Evolutionary conservation across 2,113 vertebrate genomes (phyloP).

Genomic region (Paedocypris sp.): DNA sequence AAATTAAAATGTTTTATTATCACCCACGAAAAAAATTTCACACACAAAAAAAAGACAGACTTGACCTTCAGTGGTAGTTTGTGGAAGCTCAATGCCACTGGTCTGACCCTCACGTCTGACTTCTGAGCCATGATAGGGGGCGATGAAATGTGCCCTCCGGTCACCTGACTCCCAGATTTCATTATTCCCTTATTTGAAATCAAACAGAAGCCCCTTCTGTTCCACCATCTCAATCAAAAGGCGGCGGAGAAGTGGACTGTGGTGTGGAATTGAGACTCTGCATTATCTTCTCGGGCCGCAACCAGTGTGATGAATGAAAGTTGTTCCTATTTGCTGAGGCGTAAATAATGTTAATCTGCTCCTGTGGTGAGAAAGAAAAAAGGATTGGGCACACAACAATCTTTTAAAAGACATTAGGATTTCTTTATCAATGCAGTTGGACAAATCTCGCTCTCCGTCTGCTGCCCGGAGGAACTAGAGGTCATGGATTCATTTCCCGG

Average conservation of each 20-base stretch:
- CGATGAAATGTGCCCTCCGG: not conserved
- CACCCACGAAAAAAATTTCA: too few relatives aligned
- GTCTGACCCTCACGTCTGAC: not conserved
- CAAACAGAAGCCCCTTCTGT: conserved; percentile 7
- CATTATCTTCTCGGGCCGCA: not conserved
- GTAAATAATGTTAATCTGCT: conserved; percentile 27
- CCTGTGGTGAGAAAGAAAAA: conserved; percentile 6
- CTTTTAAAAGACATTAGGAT: not conserved
- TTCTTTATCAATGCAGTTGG: not conserved
- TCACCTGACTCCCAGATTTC: not conserved
- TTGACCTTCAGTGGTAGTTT: too few relatives aligned
- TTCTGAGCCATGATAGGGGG: not conserved
- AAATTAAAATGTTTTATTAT: too few relatives aligned
- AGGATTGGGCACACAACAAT: not conserved
- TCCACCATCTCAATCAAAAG: not conserved
- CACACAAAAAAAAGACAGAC: too few relatives aligned
- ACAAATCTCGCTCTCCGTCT: not conserved
- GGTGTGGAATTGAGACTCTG: not conserved
- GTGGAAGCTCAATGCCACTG: too few relatives aligned
- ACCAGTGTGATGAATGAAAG: conserved; percentile 22
- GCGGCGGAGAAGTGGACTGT: not conserved
- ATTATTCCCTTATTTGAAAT: conserved; percentile 8
- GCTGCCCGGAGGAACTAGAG: not conserved
- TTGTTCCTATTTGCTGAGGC: conserved; percentile 24
- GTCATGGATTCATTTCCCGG: too few relatives aligned